Base-by-base conservation (phyloP, 2,797 vertebrate genomes). In the Notoglanidium macrostoma region DNA sequence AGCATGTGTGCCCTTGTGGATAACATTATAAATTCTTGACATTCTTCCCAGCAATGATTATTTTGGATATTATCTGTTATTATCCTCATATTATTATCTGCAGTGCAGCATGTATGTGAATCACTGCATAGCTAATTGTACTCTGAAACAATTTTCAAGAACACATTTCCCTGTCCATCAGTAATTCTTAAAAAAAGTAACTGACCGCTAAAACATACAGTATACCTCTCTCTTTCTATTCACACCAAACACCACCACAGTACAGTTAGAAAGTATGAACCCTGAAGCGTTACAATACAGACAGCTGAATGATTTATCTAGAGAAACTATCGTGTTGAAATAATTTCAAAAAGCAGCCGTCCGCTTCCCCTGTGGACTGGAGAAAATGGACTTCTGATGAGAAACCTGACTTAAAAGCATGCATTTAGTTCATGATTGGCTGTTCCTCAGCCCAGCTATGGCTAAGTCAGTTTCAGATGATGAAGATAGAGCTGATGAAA, bases 391-490 rank as follows among this genome's bases (percentile, higher is more conserved):
- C 55, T 19, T 63, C 46, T 70, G 51, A 21, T 19, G 21, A 72
- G 65, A 63, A 54, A 82, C 63, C 32, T 87, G 77, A 72, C 68
- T 54, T 57, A 86, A 90, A 84, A n/a, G 14, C 55, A 51, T 84
- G 83, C 15, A 26, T 55, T 76, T 49, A 78, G 40, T 35, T 83
- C 54, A 32, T 76, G 57, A 74, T 51, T 67, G 74, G 44, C 78
- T 61, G 23, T 86, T 67, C 67, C 29, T 73, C 68, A 80, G 59
- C 61, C 67, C 65, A 61, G 86, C 65, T 40, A 74, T 26, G 54
- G 73, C 79, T 49, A 11, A 65, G 79, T 85, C 84, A 85, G 65
- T 88, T 86, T 63, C 19, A 79, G 63, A 67, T 72, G 55, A 86
- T 29, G 44, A 90, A 51, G n/a, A 40, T 67, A 29, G 44, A 55